Evolutionary conservation across 1,140 invertebrate genomes (phyloP), one percentile per base, ranked within the genome.

Genomic region (Lepeophtheirus salmonis): DNA sequence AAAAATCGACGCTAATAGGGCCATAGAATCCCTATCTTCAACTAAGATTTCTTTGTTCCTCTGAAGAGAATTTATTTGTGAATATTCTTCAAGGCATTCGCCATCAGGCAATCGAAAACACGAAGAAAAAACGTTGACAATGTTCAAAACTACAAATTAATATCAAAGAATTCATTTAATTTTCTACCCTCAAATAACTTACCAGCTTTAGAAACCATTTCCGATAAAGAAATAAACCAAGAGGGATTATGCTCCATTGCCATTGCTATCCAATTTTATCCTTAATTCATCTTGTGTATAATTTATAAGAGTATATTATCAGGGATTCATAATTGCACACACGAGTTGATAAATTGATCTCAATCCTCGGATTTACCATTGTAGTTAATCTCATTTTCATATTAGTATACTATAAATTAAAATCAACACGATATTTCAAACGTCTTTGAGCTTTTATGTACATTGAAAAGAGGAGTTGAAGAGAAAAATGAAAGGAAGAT

Each of bases 11-110:
- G 55, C 55, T 16, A 57, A 41, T 16, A 57, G 55, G 30, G 20
- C 55, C 55, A 57, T 57, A n/a, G 22, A 26, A 21, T 57, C 55
- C 26, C 55, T 25, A 30, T 57, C 26, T 48, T 57, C 55, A 17
- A 41, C 30, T 6, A 41, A n/a, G 30, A 41, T 41, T n/a, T n/a
- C n/a, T n/a, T 41, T 41, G 30, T 41, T 10, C 30, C 30, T 41
- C 30, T n/a, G 30, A 6, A 10, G 6, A 10, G 30, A 41, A n/a
- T 41, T 41, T 6, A 41, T 10, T 10, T 41, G 30, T 10, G 30
- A 41, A n/a, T 41, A 41, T n/a, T 41, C 30, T n/a, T 41, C 30
- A 6, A 41, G 30, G 30, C 30, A 41, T 41, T 41, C 30, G 6
- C 30, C 30, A 41, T 41, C 30, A 6, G 30, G 30, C 6, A 41